Evolutionary conservation across 2,888 invertebrate genomes (phyloP).

Genomic region (Lypha dubia): DNA sequence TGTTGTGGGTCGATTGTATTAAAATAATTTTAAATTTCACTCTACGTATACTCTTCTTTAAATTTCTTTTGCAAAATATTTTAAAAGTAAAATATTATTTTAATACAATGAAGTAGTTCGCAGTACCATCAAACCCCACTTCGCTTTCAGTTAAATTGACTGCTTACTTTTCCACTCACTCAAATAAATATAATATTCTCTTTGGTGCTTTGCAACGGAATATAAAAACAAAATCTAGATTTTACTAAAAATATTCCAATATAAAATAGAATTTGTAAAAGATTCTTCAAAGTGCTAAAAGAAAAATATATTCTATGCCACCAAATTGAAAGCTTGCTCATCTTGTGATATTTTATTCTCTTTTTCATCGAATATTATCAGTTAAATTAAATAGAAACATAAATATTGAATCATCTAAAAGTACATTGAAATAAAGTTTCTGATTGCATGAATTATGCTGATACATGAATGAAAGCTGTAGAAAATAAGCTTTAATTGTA

Average conservation of each 20-base stretch:
- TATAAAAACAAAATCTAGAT: neutral
- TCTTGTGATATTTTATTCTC: neutral
- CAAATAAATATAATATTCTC: neutral
- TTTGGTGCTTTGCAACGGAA: neutral
- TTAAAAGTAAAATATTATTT: neutral
- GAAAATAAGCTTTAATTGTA: too few species aligned
- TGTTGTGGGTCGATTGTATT: too few species aligned
- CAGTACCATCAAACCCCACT: neutral
- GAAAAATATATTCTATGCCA: neutral
- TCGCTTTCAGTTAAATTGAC: neutral
- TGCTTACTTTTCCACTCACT: neutral
- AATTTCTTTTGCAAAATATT: too few species aligned
- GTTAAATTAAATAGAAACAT: neutral
- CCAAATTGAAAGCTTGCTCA: neutral
- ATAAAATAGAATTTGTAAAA: too few species aligned
- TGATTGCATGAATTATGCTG: neutral
- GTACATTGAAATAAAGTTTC: too few species aligned
- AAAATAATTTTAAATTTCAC: neutral
- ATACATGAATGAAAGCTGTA: slow-evolving; percentile 54
- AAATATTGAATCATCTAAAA: neutral
- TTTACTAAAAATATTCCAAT: neutral
- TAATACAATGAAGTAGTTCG: neutral
- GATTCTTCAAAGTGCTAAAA: too few species aligned
- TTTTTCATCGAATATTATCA: neutral
- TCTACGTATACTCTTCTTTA: neutral